Conservation (phyloP, 2,797 vertebrate genomes). For the Choloepus didactylus region DNA sequence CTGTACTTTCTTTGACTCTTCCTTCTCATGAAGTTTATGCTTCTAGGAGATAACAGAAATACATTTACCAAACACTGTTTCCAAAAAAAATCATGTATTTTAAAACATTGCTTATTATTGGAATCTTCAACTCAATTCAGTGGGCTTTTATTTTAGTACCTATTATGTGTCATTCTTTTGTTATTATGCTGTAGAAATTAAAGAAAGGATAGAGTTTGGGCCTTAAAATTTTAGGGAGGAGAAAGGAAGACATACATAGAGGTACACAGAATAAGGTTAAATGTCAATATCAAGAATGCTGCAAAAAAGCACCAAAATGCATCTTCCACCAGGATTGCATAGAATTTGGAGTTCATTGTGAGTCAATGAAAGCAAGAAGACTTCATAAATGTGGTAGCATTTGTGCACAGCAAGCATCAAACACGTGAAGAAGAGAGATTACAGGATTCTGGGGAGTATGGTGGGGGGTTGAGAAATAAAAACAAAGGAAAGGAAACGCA, state of each 20-base stretch:
- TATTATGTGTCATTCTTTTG: neutral
- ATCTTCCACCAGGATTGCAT: neutral
- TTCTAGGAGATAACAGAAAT: neutral
- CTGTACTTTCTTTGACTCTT: neutral
- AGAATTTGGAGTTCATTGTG: neutral
- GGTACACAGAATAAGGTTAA: constrained; percentile 21
- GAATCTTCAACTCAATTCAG: neutral
- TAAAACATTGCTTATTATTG: constrained; percentile 15
- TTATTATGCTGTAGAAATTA: neutral
- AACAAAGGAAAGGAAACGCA: neutral
- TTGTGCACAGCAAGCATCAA: neutral
- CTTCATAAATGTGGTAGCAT: neutral
- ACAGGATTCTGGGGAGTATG: neutral
- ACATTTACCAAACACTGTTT: neutral
- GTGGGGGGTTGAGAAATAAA: neutral
- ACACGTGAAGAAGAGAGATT: neutral
- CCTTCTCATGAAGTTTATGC: neutral
- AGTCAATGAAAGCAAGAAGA: neutral
- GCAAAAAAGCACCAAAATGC: neutral
- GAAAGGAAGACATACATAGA: neutral
- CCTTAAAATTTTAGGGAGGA: neutral
- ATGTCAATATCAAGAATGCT: neutral
- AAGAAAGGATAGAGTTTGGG: neutral
- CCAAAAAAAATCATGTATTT: neutral
- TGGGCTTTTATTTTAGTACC: neutral